These are phyloP conservation scores for Myrmecobius fasciatus DNA, from an alignment of 2,113 vertebrate genomes.

Conservation along the genomic window DNA sequence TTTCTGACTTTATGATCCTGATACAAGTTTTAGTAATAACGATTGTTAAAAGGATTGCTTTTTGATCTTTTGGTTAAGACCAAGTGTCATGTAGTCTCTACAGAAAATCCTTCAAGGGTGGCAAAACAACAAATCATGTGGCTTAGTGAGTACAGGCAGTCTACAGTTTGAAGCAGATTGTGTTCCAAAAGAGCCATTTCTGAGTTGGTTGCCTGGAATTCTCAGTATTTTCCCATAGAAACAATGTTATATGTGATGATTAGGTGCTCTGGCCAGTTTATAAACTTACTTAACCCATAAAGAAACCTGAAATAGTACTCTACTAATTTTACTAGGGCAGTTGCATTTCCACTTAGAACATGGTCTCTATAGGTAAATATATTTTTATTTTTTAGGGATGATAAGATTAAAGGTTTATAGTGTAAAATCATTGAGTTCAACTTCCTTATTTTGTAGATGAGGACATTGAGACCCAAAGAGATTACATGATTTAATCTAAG, in stretches of 20 bases:
- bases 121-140: neutral
- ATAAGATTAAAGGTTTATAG: neutral
- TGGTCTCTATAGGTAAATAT: neutral
- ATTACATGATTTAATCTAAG: neutral
- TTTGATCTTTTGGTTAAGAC: neutral
- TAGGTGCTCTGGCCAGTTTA: neutral
- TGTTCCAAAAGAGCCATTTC: neutral
- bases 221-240: neutral
- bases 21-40: neutral
- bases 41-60: neutral
- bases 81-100: neutral
- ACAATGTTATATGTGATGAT: neutral
- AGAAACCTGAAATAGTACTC: neutral
- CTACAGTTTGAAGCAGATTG: neutral
- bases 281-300: neutral
- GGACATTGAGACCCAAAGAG: neutral
- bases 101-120: neutral
- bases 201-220: neutral
- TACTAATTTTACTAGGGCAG: neutral
- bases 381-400: neutral
- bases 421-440: neutral
- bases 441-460: neutral
- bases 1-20: neutral
- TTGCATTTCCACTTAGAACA: neutral
- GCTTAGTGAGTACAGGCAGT: neutral